Evolutionary conservation across 2,113 vertebrate species (phyloP), one percentile per base, ranked within the genome.

Genomic region (Phylloscopus whistleri): DNA sequence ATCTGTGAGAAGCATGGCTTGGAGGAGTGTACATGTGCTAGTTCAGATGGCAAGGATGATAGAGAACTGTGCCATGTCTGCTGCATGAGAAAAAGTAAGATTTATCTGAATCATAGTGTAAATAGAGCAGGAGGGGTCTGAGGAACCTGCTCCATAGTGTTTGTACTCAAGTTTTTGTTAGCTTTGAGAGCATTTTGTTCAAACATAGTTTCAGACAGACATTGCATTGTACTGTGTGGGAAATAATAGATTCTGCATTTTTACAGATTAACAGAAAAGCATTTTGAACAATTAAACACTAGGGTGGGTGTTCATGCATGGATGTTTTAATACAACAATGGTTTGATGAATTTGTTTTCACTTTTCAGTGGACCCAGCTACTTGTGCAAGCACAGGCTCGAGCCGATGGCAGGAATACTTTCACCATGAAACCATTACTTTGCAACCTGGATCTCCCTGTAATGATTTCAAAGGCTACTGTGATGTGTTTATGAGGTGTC

Each of bases 401-500:
- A 93, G 87, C 0, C 98, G 69, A 67, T 99, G 99, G 99, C 82
- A 35, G 28, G 43, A 56, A 5, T 69, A 81, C 28, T 99, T 99
- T 53, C 87, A 95, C 43, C 98, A 85, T 35, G 98, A 95, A 68
- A 97, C 98, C 33, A 98, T 97, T 37, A 99, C 98, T 12, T 98
- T 99, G 91, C 99, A 99, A 94, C 99, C 99, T 4, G 99, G 99
- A 68, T 99, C 99, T 20, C 99, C 99, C 72, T 99, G 99, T 95
- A 99, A 99, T 43, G 99, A 99, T 89, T 99, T 99, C 91, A 99
- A 98, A 97, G 99, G 99, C 89, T 99, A 99, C 97, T 99, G 99
- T 64, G 99, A 99, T 82, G 99, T 99, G 49, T 99, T 99, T 67
- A 99, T 98, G 98, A 98, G 98, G 90, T 99, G 99, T 77, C 98